A percentile compares a stretch with the other conserved stretches of the same genome.
Conservation (phyloP, 1,140 invertebrate genomes). For the Ladona fulva region DNA sequence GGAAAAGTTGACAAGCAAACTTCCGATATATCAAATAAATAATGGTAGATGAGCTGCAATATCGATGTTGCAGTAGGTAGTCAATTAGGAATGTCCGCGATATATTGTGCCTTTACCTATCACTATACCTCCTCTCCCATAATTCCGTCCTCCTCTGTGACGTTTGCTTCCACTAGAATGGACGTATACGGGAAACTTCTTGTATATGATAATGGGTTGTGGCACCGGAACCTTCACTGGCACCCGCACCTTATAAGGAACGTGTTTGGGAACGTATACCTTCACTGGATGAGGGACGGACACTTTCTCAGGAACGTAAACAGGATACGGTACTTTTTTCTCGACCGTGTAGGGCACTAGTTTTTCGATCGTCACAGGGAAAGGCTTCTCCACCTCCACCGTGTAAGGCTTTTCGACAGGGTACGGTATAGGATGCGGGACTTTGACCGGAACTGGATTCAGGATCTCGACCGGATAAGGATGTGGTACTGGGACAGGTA, state of each 20-base stretch:
- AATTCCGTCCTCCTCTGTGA: not conserved
- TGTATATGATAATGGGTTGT: not conserved
- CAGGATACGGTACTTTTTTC: constrained; percentile 17
- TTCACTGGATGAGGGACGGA: constrained; percentile 15
- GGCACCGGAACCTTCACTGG: constrained; percentile 16
- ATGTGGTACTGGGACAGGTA: not conserved
- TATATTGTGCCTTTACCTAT: too few relatives aligned
- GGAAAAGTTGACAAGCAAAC: too few relatives aligned
- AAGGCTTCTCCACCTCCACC: not conserved
- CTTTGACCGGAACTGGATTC: not conserved
- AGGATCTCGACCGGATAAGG: not conserved
- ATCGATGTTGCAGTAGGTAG: too few relatives aligned
- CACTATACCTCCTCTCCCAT: not conserved
- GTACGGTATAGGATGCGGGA: not conserved
- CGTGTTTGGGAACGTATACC: constrained; percentile 12
- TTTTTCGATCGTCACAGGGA: constrained; percentile 16
- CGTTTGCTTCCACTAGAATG: not conserved
- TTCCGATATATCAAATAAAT: too few relatives aligned
- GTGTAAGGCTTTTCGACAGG: constrained; percentile 11
- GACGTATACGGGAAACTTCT: not conserved
- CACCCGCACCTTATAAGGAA: constrained; percentile 13
- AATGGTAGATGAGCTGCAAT: too few relatives aligned
- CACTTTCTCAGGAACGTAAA: constrained; percentile 18
- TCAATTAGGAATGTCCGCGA: too few relatives aligned
- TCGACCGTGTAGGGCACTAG: not conserved